Evolutionary conservation across 2,113 vertebrate genomes (phyloP).

Genomic region (Oncorhynchus mykiss): DNA sequence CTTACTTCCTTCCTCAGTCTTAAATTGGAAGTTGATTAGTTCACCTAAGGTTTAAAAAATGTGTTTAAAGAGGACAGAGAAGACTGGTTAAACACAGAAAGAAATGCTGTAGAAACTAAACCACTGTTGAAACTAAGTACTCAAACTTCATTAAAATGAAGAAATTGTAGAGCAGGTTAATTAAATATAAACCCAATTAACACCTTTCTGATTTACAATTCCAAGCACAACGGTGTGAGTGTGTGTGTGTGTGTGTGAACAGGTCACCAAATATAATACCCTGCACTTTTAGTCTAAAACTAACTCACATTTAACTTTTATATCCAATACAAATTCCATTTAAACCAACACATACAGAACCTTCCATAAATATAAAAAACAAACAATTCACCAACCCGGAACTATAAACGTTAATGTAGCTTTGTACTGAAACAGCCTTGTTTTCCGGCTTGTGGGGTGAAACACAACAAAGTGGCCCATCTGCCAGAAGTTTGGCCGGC

Average conservation of each 20-base stretch:
- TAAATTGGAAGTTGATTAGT: neutral
- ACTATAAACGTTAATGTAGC: constrained; percentile 36
- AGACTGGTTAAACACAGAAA: neutral
- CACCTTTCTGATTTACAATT: constrained; percentile 14
- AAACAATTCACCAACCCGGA: constrained; percentile 6
- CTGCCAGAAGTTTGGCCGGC: constrained; percentile 31
- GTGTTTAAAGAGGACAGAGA: neutral
- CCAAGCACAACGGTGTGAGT: neutral
- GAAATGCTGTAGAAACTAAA: neutral
- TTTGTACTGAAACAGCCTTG: constrained; percentile 10
- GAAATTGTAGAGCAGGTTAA: neutral
- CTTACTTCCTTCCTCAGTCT: neutral
- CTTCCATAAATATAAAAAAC: constrained; percentile 22
- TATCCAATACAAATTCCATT: too few relatives aligned
- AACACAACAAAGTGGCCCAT: constrained; percentile 10
- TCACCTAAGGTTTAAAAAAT: neutral
- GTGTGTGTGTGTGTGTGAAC: neutral
- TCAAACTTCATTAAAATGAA: neutral
- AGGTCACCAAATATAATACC: constrained; percentile 10
- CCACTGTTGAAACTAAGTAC: neutral
- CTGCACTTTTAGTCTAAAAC: constrained; percentile 9
- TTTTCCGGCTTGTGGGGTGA: constrained; percentile 23
- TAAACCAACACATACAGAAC: constrained; percentile 9
- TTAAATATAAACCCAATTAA: constrained; percentile 21
- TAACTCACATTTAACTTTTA: too few relatives aligned